These are phyloP conservation scores for Micrasema longulum DNA, from an alignment of 1,140 invertebrate species.

Conservation along the genomic window DNA sequence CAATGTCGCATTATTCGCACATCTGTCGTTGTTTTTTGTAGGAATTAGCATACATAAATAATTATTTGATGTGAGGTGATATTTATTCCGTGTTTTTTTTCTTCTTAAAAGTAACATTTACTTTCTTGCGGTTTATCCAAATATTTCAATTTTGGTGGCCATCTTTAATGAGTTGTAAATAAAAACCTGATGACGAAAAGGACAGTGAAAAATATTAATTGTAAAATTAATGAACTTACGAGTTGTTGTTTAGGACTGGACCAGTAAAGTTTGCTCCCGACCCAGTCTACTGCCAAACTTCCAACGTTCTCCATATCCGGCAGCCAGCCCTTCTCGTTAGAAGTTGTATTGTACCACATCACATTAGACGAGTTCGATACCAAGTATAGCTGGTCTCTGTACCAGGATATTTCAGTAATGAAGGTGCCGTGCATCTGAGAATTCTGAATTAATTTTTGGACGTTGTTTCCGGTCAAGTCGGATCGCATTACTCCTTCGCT, in stretches of 20 bases:
- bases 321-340: constrained; percentile 68
- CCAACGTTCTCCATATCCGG: constrained; percentile 78
- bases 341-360: constrained; percentile 78
- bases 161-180: no score
- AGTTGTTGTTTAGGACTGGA: constrained; percentile 85
- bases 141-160: no score
- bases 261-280: constrained; percentile 91
- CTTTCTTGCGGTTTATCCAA: no score
- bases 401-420: constrained; percentile 78
- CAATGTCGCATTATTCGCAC: no score
- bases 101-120: no score
- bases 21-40: no score
- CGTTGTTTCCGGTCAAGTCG: constrained; percentile 79
- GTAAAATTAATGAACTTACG: constrained; percentile 67
- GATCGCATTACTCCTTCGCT: constrained; percentile 77
- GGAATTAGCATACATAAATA: no score
- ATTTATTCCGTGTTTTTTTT: no score
- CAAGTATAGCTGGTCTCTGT: constrained; percentile 76
- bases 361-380: constrained; percentile 80
- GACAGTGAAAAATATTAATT: no score
- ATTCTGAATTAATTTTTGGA: constrained; percentile 74
- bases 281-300: constrained; percentile 88
- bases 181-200: no score
- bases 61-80: no score
- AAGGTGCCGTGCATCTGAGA: constrained; percentile 66